These are phyloP conservation scores for Acipenser ruthenus DNA, from an alignment of 2,797 vertebrate species.

Conservation along the genomic window DNA sequence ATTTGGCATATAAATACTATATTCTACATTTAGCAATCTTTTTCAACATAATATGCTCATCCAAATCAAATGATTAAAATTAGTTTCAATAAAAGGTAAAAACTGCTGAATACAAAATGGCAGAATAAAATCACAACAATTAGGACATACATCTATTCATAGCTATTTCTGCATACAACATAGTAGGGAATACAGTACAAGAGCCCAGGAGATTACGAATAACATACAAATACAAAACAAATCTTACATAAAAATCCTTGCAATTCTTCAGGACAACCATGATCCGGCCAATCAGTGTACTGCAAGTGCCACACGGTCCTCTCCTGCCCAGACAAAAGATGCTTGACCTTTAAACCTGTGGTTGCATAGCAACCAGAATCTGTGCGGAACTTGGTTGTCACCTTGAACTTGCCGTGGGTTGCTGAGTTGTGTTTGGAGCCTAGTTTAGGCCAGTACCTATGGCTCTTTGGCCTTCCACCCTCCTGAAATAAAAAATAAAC, in stretches of 20 bases:
- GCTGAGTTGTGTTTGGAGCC: constrained; percentile 95
- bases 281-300: constrained; percentile 95
- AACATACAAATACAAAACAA: not conserved
- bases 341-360: constrained; percentile 93
- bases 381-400: constrained; percentile 94
- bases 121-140: too few relatives aligned
- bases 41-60: too few relatives aligned
- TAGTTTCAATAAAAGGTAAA: too few relatives aligned
- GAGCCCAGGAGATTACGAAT: too few relatives aligned
- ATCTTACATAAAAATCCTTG: constrained; percentile 89
- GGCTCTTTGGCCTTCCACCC: constrained; percentile 84
- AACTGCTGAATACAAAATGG: too few relatives aligned
- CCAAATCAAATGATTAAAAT: too few relatives aligned
- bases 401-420: constrained; percentile 95
- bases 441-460: constrained; percentile 95
- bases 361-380: constrained; percentile 95
- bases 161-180: too few relatives aligned
- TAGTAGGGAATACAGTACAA: too few relatives aligned
- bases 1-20: too few relatives aligned
- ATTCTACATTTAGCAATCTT: too few relatives aligned
- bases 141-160: too few relatives aligned
- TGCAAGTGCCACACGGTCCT: constrained; percentile 96
- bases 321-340: constrained; percentile 88
- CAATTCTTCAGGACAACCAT: constrained; percentile 89
- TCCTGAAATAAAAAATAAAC: constrained; percentile 56